These are phyloP conservation scores for Cheirogaleus major DNA, from an alignment of 2,797 vertebrate genomes.

Conservation along the genomic window DNA sequence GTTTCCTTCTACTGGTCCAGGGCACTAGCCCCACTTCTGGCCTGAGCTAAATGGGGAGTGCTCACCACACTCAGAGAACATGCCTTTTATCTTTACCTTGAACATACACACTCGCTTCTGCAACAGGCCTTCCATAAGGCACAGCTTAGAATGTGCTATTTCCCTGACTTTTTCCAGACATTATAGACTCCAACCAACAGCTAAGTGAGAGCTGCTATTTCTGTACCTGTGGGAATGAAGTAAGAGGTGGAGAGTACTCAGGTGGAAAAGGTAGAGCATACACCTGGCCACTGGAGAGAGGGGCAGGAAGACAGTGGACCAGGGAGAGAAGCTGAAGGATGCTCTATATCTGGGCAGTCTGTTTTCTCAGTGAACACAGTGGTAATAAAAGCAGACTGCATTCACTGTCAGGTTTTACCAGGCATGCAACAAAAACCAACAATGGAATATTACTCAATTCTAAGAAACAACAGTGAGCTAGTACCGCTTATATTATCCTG, in stretches of 20 bases:
- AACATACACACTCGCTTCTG: neutral
- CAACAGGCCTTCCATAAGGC: neutral
- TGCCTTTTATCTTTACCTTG: neutral
- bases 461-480: too few species aligned
- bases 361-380: neutral
- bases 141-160: neutral
- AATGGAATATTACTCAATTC: too few species aligned
- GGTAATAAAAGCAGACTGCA: neutral
- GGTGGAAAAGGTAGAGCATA: neutral
- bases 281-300: neutral
- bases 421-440: neutral
- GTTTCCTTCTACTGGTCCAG: neutral
- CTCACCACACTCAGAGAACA: neutral
- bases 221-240: neutral
- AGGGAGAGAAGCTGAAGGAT: neutral
- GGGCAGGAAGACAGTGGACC: neutral
- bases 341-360: neutral
- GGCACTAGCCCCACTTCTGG: neutral
- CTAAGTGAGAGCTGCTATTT: neutral
- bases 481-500: too few species aligned
- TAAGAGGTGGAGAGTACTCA: neutral
- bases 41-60: neutral
- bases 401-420: neutral
- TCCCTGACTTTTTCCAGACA: neutral
- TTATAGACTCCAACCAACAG: neutral